Evolutionary conservation across 2,113 vertebrate genomes (phyloP).

Genomic region (Budorcas taxicolor): DNA sequence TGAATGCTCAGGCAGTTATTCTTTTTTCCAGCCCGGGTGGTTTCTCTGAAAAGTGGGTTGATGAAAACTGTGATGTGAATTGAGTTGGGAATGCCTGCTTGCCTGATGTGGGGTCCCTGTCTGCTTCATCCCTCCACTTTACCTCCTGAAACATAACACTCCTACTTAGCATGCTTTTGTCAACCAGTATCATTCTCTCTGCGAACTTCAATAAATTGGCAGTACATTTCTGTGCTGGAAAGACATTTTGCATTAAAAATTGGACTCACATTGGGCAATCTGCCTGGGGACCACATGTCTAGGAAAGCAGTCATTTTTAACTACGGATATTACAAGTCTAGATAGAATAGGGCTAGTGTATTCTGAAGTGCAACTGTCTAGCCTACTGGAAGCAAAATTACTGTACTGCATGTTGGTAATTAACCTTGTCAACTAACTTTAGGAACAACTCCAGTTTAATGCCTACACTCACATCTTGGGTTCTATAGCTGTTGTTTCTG

Average conservation of each 20-base stretch:
- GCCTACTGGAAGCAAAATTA: not conserved
- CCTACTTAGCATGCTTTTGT: not conserved
- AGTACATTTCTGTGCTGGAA: constrained; percentile 8
- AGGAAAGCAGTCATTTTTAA: constrained; percentile 44
- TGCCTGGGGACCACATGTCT: constrained; percentile 47
- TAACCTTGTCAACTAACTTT: constrained; percentile 9
- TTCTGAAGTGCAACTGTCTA: not conserved
- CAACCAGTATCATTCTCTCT: constrained; percentile 2
- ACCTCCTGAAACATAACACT: not conserved
- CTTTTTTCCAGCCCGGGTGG: not conserved
- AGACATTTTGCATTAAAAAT: constrained; percentile 58
- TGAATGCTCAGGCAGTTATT: not conserved
- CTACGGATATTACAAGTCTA: not conserved
- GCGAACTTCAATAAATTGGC: constrained; percentile 30
- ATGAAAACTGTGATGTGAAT: not conserved
- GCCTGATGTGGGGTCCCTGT: not conserved
- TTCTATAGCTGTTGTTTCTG: not conserved
- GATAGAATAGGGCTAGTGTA: not conserved
- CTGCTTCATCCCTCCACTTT: not conserved
- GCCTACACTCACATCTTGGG: not conserved
- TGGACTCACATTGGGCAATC: constrained; percentile 26
- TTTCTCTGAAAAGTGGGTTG: not conserved
- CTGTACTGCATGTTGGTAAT: not conserved
- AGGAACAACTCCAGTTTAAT: not conserved
- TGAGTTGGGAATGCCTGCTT: not conserved